A percentile compares a stretch with the other conserved stretches of the same genome.
Evolutionary conservation across 2,113 vertebrate species (phyloP).

Genomic region (Oenanthe melanoleuca): DNA sequence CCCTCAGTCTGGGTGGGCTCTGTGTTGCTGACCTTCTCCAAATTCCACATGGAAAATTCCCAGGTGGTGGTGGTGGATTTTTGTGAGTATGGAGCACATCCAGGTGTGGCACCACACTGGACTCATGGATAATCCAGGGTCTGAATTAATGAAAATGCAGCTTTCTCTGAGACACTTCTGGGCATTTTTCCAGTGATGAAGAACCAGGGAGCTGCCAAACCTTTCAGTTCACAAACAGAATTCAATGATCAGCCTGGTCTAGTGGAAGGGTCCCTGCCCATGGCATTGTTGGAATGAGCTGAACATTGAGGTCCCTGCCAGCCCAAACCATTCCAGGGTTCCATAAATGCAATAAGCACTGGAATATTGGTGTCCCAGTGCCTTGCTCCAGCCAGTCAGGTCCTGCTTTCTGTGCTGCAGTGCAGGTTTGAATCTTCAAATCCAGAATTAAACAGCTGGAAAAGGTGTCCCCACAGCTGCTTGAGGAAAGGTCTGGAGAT

Average conservation of each 20-base stretch:
- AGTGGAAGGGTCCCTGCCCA: neutral
- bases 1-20: neutral
- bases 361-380: neutral
- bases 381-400: neutral
- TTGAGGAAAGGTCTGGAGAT: neutral
- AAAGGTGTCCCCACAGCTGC: neutral
- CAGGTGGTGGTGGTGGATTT: accelerated
- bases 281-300: neutral
- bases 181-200: neutral
- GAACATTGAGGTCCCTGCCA: neutral
- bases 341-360: neutral
- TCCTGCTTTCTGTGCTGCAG: neutral
- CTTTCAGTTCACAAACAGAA: neutral
- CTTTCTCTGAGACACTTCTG: neutral
- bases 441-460: neutral
- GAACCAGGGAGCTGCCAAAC: neutral
- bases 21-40: neutral
- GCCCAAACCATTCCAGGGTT: neutral
- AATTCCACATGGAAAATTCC: neutral
- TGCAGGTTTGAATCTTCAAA: neutral
- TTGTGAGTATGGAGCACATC: accelerated
- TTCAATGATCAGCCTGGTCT: neutral
- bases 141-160: neutral
- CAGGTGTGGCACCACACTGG: neutral
- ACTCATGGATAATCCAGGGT: neutral